Percentiles rank a stretch among this genome's conserved stretches.
phyloP scores from a whole-genome alignment of 2,113 vertebrate species.

The Upupa epops region DNA sequence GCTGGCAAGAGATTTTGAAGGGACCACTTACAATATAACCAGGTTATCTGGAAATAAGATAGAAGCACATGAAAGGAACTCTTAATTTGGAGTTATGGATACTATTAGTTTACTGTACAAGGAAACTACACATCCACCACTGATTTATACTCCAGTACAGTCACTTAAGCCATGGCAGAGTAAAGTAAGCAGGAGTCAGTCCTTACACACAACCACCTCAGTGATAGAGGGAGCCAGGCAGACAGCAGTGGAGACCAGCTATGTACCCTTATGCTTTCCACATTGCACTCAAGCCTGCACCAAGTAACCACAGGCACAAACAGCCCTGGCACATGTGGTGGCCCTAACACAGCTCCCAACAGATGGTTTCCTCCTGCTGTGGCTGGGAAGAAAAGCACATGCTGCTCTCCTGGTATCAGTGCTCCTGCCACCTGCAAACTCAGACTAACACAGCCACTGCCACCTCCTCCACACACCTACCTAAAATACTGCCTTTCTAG shows the following conservation, averaged over 20 bases:
- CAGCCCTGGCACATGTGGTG: fast-evolving
- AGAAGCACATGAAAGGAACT: neutral
- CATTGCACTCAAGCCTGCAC: fast-evolving
- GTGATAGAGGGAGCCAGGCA: neutral
- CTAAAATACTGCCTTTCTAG: neutral
- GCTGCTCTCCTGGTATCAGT: neutral
- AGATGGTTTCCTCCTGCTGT: neutral
- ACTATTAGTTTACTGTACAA: neutral
- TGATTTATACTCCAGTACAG: neutral
- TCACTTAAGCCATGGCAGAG: fast-evolving
- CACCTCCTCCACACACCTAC: neutral
- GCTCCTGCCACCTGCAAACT: neutral
- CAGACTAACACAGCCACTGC: neutral
- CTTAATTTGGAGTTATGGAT: neutral
- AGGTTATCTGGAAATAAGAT: neutral
- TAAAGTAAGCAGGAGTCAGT: neutral
- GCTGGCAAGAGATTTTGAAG: neutral
- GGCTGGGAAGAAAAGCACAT: fast-evolving
- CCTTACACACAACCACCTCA: fast-evolving
- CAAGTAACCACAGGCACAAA: neutral
- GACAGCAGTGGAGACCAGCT: neutral
- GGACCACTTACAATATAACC: neutral
- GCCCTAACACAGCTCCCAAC: neutral
- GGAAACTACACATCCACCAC: fast-evolving
- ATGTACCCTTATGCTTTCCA: fast-evolving